Percentiles rank a stretch among this genome's conserved stretches.
phyloP scores from a whole-genome alignment of 2,113 vertebrate species.

The Dromaius novaehollandiae region DNA sequence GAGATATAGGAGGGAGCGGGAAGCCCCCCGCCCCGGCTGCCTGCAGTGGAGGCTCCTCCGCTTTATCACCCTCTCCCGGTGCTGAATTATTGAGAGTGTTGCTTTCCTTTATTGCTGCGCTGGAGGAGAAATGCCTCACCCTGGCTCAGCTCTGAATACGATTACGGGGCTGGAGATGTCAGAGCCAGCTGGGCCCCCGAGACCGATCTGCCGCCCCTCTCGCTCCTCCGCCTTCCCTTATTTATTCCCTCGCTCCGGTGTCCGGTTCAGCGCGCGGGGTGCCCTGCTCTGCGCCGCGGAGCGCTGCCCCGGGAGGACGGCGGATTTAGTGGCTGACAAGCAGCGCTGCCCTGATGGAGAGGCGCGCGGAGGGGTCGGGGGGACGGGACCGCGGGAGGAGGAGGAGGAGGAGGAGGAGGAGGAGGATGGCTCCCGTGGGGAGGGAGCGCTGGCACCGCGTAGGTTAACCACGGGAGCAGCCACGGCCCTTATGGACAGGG shows the following conservation, averaged over 20 bases:
- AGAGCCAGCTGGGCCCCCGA: background rate
- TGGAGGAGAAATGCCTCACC: conserved; percentile 23
- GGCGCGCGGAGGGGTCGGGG: background rate
- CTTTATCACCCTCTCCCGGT: conserved; percentile 38
- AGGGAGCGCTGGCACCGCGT: background rate
- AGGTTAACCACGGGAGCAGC: conserved; percentile 7
- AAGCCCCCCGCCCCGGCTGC: background rate
- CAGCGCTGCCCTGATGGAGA: background rate
- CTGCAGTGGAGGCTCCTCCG: conserved; percentile 18
- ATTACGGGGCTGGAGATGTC: conserved; percentile 17
- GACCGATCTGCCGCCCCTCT: background rate
- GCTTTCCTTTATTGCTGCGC: conserved; percentile 49
- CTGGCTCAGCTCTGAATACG: conserved; percentile 12
- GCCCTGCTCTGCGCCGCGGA: background rate
- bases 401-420: no score
- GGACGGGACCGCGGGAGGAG: no score
- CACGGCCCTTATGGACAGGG: conserved; percentile 39
- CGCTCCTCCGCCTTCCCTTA: background rate
- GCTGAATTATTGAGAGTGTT: conserved; percentile 66
- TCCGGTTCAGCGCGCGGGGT: background rate
- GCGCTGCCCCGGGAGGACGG: background rate
- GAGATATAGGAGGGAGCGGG: background rate
- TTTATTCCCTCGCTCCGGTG: background rate
- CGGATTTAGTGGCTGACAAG: background rate
- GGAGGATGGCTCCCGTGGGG: no score